These are phyloP conservation scores for Apistogramma diplotaenia DNA, from an alignment of 2,113 vertebrate species.

Conservation along the genomic window DNA sequence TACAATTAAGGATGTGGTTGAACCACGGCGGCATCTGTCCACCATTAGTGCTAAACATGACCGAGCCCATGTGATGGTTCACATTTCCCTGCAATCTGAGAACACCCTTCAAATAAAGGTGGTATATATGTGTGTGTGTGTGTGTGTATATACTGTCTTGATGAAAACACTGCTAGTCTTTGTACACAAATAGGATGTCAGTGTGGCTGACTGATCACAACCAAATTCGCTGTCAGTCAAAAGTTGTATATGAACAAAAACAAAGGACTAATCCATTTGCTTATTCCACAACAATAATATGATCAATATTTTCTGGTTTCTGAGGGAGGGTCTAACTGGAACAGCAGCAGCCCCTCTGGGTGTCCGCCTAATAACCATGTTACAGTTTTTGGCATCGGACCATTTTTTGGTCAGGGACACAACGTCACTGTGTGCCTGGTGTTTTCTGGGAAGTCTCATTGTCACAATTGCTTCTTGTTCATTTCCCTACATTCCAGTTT, in stretches of 20 bases:
- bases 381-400: background rate
- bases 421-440: background rate
- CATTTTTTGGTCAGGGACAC: background rate
- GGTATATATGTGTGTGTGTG: too few species aligned
- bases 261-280: background rate
- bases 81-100: background rate
- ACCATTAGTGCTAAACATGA: background rate
- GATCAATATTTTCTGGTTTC: background rate
- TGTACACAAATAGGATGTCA: too few species aligned
- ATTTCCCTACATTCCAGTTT: background rate
- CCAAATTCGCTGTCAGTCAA: too few species aligned
- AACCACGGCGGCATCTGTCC: background rate
- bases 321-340: background rate
- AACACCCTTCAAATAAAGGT: background rate
- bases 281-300: rapidly evolving
- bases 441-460: background rate
- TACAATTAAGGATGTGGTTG: background rate
- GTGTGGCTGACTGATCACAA: too few species aligned
- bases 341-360: background rate
- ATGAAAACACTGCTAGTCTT: too few species aligned
- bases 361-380: background rate
- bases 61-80: too few species aligned
- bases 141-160: background rate
- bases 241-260: background rate
- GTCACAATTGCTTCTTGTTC: background rate